A percentile compares a stretch with the other conserved stretches of the same genome.
Evolutionary conservation across 2,888 invertebrate species (phyloP).

Genomic region (Cyclophora punctaria): DNA sequence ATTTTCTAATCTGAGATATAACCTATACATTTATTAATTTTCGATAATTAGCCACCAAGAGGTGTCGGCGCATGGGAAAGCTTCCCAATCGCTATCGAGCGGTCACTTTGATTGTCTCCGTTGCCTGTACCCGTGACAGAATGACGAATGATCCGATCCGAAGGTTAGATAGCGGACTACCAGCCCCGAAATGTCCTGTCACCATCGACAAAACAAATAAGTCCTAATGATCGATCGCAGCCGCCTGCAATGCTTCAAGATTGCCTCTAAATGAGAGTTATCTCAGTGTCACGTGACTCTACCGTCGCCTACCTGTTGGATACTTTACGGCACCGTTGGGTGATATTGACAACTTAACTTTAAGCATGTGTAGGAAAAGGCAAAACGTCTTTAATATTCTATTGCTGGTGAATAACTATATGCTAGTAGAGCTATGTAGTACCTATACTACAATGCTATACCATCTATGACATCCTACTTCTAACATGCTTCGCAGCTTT

Average conservation of each 20-base stretch:
- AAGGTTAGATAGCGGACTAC: constrained; percentile 44
- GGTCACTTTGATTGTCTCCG: constrained; percentile 68
- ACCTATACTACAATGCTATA: too few relatives aligned
- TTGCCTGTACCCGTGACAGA: constrained; percentile 64
- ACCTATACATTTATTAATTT: too few relatives aligned
- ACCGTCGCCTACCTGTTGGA: constrained; percentile 46
- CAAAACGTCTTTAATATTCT: too few relatives aligned
- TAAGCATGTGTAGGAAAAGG: too few relatives aligned
- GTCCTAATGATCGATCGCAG: constrained; percentile 71
- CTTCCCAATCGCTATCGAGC: constrained; percentile 55
- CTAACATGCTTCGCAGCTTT: too few relatives aligned
- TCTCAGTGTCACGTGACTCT: constrained; percentile 31
- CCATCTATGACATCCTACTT: too few relatives aligned
- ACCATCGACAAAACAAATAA: constrained; percentile 70
- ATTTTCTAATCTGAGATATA: too few relatives aligned
- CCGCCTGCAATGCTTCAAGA: constrained; percentile 51
- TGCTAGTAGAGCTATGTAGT: too few relatives aligned
- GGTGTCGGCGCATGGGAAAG: constrained; percentile 23
- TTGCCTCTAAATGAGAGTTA: constrained; percentile 49
- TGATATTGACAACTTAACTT: too few relatives aligned
- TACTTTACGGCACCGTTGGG: too few relatives aligned
- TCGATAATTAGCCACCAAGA: not conserved
- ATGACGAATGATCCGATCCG: constrained; percentile 70
- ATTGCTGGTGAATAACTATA: too few relatives aligned
- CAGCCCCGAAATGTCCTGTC: constrained; percentile 42